Evolutionary conservation across 1,140 invertebrate species (phyloP), one percentile per base, ranked within the genome.

Genomic region (Drosophila novamexicana): DNA sequence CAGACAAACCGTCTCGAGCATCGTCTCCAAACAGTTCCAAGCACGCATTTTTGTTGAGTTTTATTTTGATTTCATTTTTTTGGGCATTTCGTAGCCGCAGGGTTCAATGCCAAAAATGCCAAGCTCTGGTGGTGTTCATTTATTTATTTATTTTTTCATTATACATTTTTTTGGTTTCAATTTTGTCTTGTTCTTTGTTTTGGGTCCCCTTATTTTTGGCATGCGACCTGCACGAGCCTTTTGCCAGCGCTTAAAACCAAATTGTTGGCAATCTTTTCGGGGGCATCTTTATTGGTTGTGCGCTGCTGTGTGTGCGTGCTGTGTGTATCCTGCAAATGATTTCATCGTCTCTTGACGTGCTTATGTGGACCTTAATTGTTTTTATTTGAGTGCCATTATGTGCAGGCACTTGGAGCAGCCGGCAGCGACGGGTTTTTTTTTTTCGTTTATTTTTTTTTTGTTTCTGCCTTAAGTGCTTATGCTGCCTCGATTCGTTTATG

Each of bases 371-470:
- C 83, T 83, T 88, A 88, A 88, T 88, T 88, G 83, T 88, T 89
- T 29, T 88, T 88, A 89, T 88, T 88, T 88, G 83, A 88, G 83
- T 88, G 84, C 83, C 84, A 88, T 88, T 89, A 89, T 88, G 76
- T 77, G 84, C 79, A 86, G 79, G 79, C 78, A 86, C 79, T 86
- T 86, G 69, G 81, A 34, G 61, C 67, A 52, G 53, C 56, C 50
- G 42, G 22, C 45, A 53, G 49, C 16, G 59, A 59, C 50, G 52
- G 45, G 45, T 14, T 61, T 69, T 67, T 57, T 67, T 57, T 22
- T 22, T 22, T 22, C 1, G 22, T 63, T 63, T 56, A 34, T 75
- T 65, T 64, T 40, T 50, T 37, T 37, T 65, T 39, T 64, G 58
- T 18, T 47, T 50, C 16, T 40, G 37, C 29, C 32, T 72, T 65